phyloP scores from a whole-genome alignment of 2,888 invertebrate genomes.

The Autographa pulchrina region DNA sequence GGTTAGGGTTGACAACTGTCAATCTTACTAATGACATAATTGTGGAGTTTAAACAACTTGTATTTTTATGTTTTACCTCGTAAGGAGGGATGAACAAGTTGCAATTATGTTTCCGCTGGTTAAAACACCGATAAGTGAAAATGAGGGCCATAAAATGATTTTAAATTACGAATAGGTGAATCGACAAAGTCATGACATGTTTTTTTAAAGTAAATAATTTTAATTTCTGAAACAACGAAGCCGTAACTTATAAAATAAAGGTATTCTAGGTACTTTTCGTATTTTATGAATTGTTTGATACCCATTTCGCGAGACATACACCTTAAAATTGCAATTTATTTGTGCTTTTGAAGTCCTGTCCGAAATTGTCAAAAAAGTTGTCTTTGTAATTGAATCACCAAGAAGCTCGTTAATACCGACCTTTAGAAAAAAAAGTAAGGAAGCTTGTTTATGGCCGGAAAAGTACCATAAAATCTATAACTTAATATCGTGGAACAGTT shows the following conservation, averaged over 20 bases:
- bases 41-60: not conserved
- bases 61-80: not conserved
- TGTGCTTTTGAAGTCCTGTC: conserved; percentile 7
- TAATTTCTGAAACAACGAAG: too few species aligned
- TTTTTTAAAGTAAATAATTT: too few species aligned
- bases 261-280: too few species aligned
- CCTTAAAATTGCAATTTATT: not conserved
- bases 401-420: conserved; percentile 48
- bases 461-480: conserved; percentile 37
- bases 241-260: too few species aligned
- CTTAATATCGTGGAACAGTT: conserved; percentile 22
- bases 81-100: not conserved
- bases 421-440: conserved; percentile 49
- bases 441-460: conserved; percentile 48
- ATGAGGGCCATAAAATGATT: too few species aligned
- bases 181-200: too few species aligned
- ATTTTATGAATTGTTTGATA: too few species aligned
- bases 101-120: not conserved
- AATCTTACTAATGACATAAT: conserved; percentile 5
- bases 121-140: too few species aligned
- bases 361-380: conserved; percentile 14
- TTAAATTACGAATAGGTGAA: too few species aligned
- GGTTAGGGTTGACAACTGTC: not conserved
- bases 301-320: too few species aligned
- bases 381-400: conserved; percentile 29